Evolutionary conservation across 1,140 invertebrate species (phyloP), one percentile per base, ranked within the genome.

Genomic region (Belonocnema kinseyi): DNA sequence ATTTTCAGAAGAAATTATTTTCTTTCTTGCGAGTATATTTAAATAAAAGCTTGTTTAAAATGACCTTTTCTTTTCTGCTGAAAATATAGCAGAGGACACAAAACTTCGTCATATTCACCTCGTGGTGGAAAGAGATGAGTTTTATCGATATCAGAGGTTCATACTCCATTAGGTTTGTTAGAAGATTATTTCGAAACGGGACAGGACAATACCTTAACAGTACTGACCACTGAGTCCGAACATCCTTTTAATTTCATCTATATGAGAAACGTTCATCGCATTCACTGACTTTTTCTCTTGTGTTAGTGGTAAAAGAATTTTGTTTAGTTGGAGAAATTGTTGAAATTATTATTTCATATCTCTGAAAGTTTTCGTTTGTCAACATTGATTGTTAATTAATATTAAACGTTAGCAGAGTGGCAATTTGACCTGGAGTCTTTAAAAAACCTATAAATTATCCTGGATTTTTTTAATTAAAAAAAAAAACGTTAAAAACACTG

Each of bases 81-180:
- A 46, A 71, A 54, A 50, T 50, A 7, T 51, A 21, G 66, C 7
- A 46, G 66, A 51, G 72, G 26, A 40, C 14, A 17, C 21, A 33
- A 53, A 53, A 73, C 50, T 53, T 33, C 21, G 52, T 76, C 66
- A 33, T 54, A 73, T 66, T 61, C 74, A 71, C 79, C 52, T 77
- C 74, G 54, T 50, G 21, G 50, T 58, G 52, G 80, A 79, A 82
- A 82, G 78, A 83, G 78, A 85, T 85, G 87, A 85, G 83, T 86
- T 89, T 87, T 88, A 89, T 87, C 87, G 87, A 86, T 91, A 91
- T 91, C 90, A 81, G 88, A 78, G 75, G 80, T 90, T 91, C 77
- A 90, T 90, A 85, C 86, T 80, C 89, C 90, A 91, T 91, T 91
- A 90, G 84, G 79, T 86, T 46, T 78, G 81, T 58, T 73, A 75